Conservation (phyloP, 2,113 vertebrate genomes). For the Lathamus discolor region DNA sequence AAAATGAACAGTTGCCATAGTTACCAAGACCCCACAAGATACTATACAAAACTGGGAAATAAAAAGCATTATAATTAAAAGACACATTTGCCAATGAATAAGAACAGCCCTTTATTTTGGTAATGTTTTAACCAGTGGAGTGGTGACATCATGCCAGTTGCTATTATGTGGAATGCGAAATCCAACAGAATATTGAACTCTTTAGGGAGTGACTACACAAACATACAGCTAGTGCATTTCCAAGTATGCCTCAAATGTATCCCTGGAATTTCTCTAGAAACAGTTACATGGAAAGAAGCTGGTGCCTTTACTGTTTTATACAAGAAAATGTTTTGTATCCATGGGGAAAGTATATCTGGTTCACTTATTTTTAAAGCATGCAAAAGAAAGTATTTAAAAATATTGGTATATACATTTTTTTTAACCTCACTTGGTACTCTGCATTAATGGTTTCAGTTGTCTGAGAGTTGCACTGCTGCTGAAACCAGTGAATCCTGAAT, state of each 20-base stretch:
- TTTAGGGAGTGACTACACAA: not conserved
- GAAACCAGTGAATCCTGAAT: not conserved
- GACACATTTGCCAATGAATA: not conserved
- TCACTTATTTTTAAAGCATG: not conserved
- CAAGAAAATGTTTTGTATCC: not conserved
- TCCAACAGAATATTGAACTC: not conserved
- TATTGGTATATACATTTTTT: not conserved
- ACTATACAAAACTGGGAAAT: not conserved
- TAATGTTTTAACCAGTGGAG: not conserved
- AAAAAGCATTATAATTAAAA: conserved; percentile 12
- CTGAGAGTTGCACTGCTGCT: not conserved
- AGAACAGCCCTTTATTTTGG: not conserved
- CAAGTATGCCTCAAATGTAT: not conserved
- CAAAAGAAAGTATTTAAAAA: not conserved
- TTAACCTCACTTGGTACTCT: not conserved
- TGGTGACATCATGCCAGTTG: not conserved
- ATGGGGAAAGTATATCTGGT: not conserved
- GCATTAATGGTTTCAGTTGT: not conserved
- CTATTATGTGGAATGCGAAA: not conserved
- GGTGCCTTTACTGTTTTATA: not conserved
- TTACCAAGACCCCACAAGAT: conserved; percentile 18
- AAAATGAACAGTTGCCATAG: conserved; percentile 38
- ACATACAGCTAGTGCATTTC: not conserved
- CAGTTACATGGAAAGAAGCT: not conserved
- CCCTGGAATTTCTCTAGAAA: not conserved